Evolutionary conservation across 2,797 vertebrate species (phyloP), one percentile per base, ranked within the genome.

Genomic region (Scolopax rusticola): DNA sequence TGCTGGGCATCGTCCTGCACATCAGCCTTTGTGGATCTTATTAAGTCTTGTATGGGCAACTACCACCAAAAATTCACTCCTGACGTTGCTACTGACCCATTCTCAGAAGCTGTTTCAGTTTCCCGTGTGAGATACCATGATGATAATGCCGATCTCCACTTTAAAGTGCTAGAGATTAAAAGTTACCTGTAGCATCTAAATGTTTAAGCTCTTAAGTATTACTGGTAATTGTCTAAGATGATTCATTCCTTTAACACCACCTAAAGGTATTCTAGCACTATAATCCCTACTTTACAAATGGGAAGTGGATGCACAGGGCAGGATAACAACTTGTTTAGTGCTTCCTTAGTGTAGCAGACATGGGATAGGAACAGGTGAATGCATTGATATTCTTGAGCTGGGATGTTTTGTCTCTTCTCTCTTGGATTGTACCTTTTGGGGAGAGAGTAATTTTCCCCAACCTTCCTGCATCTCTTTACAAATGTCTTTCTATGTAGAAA

Each of bases 401-500:
- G 19, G 68, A 67, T 83, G 27, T 56, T 91, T 83, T 50, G 91
- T 53, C 59, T 80, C 61, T 78, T 28, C 68, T 76, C 33, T 73
- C 32, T 53, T 56, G 27, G 3, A 12, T 28, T 74, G n/a, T 68
- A 48, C 63, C n/a, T 89, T 92, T 2, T 79, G 17, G 40, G 43
- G 68, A 82, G 56, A 70, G 90, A 79, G 30, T 23, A 2, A 57
- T 89, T 89, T 93, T 92, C 60, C 25, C 50, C 56, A 70, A 0
- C 78, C 18, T 76, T 67, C 48, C 48, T 38, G 25, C 51, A 77
- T 53, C 51, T 85, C 78, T 51, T 93, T 61, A 60, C 50, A 80
- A 74, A 90, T 48, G 57, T 82, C 89, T 87, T 91, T 68, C 84
- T 41, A 33, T 12, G 73, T 75, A 77, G 60, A 54, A 97, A 85